Evolutionary conservation across 2,113 vertebrate species (phyloP).

Genomic region (Anarrhichthys ocellatus): DNA sequence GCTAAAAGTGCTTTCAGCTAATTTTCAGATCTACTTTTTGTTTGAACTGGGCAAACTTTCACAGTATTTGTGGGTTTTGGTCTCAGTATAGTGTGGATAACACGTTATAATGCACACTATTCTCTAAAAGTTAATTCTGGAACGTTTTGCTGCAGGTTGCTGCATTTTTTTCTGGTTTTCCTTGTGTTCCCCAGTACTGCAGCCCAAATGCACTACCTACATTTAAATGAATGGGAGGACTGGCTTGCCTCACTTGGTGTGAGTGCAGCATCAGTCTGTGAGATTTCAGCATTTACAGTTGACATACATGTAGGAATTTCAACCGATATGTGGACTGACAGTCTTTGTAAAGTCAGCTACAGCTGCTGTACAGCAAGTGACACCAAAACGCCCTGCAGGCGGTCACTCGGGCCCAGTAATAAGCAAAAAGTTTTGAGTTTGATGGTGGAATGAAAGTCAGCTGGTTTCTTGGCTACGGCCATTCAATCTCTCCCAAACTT

Average conservation of each 20-base stretch:
- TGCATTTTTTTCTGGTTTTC: no score
- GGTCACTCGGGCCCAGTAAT: neutral
- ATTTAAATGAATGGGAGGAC: no score
- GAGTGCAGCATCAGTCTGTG: no score
- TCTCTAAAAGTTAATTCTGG: no score
- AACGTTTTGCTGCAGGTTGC: no score
- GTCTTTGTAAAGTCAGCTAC: neutral
- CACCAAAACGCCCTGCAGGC: neutral
- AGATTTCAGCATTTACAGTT: neutral
- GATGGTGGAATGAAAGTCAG: constrained; percentile 1
- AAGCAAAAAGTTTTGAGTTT: constrained; percentile 1
- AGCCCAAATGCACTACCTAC: no score
- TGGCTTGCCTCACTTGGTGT: no score
- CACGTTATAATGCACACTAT: neutral
- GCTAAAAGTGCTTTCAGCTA: neutral
- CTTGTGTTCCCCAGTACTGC: no score
- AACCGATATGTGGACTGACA: neutral
- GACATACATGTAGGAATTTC: neutral
- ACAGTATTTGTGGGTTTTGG: neutral
- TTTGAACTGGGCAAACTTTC: no score
- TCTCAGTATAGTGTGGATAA: neutral
- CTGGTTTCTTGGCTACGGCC: neutral
- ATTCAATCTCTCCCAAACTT: constrained; percentile 6
- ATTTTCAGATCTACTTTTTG: neutral
- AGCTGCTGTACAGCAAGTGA: neutral